Conservation (phyloP, 2,888 invertebrate genomes). For the Plutella xylostella region DNA sequence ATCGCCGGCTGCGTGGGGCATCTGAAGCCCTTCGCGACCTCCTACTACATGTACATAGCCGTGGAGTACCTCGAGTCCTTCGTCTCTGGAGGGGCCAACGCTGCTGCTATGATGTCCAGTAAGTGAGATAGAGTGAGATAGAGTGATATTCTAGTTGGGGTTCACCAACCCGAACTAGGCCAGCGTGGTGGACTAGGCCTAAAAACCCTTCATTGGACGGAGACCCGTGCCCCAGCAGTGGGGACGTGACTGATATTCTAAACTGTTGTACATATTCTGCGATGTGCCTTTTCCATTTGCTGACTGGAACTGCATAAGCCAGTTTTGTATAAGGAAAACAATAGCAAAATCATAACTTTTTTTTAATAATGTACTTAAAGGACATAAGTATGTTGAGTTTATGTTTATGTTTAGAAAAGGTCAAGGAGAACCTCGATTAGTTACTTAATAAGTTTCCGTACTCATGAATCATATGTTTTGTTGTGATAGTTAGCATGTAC, state of each 20-base stretch:
- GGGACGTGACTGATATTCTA: no score
- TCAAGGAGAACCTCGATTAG: no score
- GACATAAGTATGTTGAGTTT: not conserved
- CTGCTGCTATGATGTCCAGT: conserved; percentile 42
- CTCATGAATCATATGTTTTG: no score
- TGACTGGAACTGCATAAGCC: not conserved
- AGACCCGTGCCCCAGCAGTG: no score
- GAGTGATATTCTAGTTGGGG: not conserved
- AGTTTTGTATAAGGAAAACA: no score
- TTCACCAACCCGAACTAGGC: not conserved
- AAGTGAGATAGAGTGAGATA: conserved; percentile 15
- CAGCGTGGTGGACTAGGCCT: no score
- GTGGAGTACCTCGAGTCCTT: conserved; percentile 44
- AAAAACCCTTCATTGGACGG: no score
- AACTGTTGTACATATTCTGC: not conserved
- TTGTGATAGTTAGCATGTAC: no score
- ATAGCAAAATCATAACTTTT: not conserved
- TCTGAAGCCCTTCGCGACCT: conserved; percentile 36
- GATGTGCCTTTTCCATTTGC: not conserved
- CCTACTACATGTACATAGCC: conserved; percentile 34
- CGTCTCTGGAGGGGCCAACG: conserved; percentile 37
- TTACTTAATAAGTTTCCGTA: no score
- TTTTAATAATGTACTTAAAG: not conserved
- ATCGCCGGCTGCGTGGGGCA: conserved; percentile 37
- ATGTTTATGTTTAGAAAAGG: no score